Percentiles rank a stretch among this genome's conserved stretches.
Evolutionary conservation across 2,797 vertebrate genomes (phyloP).

Genomic region (Borostomias antarcticus): DNA sequence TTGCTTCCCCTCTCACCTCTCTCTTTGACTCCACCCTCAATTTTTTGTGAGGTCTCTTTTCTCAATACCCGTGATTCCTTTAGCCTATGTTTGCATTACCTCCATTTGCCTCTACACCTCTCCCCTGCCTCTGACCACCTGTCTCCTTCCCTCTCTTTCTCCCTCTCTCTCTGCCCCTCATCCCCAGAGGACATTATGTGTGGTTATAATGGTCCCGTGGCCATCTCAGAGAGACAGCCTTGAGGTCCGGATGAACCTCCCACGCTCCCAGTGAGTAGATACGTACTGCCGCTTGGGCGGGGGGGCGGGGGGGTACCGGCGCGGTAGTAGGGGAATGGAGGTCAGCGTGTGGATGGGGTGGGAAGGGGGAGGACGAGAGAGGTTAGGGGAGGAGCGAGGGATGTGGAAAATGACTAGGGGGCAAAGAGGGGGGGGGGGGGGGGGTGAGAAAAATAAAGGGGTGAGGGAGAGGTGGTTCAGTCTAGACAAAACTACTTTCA

Average conservation of each 20-base stretch:
- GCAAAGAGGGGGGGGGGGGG: neutral
- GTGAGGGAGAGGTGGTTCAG: too few species aligned
- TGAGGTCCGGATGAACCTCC: slow-evolving; percentile 16
- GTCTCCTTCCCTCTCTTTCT: too few species aligned
- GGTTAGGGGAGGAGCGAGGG: neutral
- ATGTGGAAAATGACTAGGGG: neutral
- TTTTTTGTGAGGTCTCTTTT: neutral
- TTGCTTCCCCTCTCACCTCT: neutral
- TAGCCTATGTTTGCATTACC: neutral
- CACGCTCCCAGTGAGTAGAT: neutral
- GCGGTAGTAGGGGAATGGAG: neutral
- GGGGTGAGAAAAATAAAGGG: too few species aligned
- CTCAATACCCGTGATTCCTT: neutral
- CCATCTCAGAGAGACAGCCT: slow-evolving; percentile 12
- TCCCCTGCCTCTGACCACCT: too few species aligned
- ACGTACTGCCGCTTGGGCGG: too few species aligned
- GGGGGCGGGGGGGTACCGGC: neutral
- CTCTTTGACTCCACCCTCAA: neutral
- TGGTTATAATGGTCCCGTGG: neutral
- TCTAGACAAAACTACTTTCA: neutral
- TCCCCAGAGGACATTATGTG: neutral
- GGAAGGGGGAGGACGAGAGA: neutral
- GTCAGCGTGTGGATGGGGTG: neutral
- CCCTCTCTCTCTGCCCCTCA: neutral
- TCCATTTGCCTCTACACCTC: too few species aligned